A percentile compares a stretch with the other conserved stretches of the same genome.
phyloP scores from a whole-genome alignment of 2,113 vertebrate species.

The Pandion haliaetus region DNA sequence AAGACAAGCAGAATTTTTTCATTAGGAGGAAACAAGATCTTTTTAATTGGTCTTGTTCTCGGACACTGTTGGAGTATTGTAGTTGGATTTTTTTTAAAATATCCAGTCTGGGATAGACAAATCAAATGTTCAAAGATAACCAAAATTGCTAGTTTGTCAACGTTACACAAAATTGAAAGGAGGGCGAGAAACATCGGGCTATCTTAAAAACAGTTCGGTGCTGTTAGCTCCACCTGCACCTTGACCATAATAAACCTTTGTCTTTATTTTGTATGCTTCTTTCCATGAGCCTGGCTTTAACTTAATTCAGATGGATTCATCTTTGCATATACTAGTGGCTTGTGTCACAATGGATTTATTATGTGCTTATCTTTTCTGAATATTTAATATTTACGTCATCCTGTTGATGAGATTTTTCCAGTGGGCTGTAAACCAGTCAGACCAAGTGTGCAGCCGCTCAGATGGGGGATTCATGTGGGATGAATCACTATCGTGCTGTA shows the following conservation, averaged over 20 bases:
- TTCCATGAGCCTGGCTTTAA: background rate
- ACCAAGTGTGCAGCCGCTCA: background rate
- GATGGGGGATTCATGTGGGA: background rate
- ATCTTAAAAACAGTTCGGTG: background rate
- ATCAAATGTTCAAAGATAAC: background rate
- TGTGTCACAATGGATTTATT: constrained; percentile 47
- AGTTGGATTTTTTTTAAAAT: background rate
- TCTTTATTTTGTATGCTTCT: constrained; percentile 11
- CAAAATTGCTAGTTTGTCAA: background rate
- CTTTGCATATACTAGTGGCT: background rate
- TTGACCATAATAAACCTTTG: background rate
- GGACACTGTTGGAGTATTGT: background rate
- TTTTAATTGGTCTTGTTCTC: background rate
- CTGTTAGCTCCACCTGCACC: background rate
- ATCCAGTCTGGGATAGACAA: background rate
- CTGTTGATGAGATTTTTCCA: background rate
- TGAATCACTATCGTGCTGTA: background rate
- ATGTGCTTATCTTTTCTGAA: constrained; percentile 52
- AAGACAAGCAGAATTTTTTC: background rate
- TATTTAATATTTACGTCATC: constrained; percentile 57
- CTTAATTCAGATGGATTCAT: background rate
- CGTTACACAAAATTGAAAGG: background rate
- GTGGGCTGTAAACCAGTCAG: background rate
- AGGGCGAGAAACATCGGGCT: background rate
- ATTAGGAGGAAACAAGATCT: background rate